Conservation (phyloP, 1,140 invertebrate species). For the Phthorimaea operculella region DNA sequence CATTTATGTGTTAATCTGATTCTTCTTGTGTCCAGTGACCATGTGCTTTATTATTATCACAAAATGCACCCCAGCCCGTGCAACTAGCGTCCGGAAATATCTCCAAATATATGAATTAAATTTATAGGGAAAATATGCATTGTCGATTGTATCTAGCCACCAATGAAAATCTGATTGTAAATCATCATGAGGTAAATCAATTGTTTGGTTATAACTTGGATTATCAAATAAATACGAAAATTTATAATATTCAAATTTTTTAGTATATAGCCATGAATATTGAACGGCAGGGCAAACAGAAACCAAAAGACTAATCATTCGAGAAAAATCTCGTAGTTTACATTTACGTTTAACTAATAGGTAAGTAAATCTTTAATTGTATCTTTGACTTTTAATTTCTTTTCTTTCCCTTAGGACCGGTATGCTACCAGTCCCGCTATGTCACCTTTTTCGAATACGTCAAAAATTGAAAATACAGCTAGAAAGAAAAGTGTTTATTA, state of each 20-base stretch:
- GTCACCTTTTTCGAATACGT: no score
- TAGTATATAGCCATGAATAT: constrained; percentile 11
- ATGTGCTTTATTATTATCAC: not conserved
- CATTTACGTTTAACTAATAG: not conserved
- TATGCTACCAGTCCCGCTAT: no score
- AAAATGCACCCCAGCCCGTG: not conserved
- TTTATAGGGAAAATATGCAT: not conserved
- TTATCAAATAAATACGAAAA: constrained; percentile 10
- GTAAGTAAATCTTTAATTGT: not conserved
- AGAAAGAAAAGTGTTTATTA: no score
- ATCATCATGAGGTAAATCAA: constrained; percentile 2
- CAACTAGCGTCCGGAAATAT: constrained; percentile 6
- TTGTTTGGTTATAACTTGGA: constrained; percentile 10
- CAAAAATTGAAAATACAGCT: no score
- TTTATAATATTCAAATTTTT: constrained; percentile 12
- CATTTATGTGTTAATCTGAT: constrained; percentile 6
- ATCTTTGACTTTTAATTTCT: constrained; percentile 7
- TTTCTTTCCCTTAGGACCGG: no score
- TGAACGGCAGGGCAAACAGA: constrained; percentile 6
- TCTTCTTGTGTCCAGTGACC: constrained; percentile 8
- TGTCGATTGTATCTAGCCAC: not conserved
- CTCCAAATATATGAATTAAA: not conserved
- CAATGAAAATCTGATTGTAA: constrained; percentile 5
- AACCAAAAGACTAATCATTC: not conserved
- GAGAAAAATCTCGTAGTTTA: not conserved